Base-by-base conservation (phyloP, 2,888 invertebrate species). In the Ferrisia virgata region DNA sequence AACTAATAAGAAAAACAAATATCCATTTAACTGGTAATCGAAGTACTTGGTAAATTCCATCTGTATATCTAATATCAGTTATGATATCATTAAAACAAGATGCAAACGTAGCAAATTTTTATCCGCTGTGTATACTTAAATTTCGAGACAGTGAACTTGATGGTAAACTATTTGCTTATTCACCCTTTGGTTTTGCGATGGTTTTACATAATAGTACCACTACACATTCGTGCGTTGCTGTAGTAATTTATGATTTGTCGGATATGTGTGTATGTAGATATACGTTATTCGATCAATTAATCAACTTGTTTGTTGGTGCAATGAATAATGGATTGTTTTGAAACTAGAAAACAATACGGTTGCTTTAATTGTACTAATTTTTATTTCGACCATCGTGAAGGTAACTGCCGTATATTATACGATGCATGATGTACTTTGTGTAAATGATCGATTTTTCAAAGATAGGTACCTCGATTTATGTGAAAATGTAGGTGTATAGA, bases 241-340 rank as follows among this genome's bases (percentile, higher is more conserved):
- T 64, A 47, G 53, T 53, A 64, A 64, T 64, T 64, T 64, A 64
- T 64, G 28, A 64, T 64, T 64, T 64, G 64, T 64, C 64, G 64
- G 31, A 64, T 31, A 64, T n/a, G n/a, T n/a, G n/a, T n/a, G n/a
- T n/a, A n/a, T n/a, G n/a, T n/a, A n/a, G n/a, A n/a, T n/a, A n/a
- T n/a, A n/a, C n/a, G 64, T 64, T 64, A 64, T 64, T 64, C 64
- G 64, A 64, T 64, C 64, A 31, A 64, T 64, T 64, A 64, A 64
- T 64, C 64, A 64, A 64, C 64, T 64, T 28, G 64, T 64, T 64
- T 64, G 64, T 64, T 64, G 15, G 31, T 64, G 22, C 53, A 25
- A 64, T 64, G 64, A 64, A 64, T 64, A 64, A 64, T 64, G 64
- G 28, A 64, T 64, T 64, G 64, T 64, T 64, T 64, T 64, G 28